These are phyloP conservation scores for Spialia ferax DNA, from an alignment of 2,888 invertebrate genomes.

Conservation along the genomic window DNA sequence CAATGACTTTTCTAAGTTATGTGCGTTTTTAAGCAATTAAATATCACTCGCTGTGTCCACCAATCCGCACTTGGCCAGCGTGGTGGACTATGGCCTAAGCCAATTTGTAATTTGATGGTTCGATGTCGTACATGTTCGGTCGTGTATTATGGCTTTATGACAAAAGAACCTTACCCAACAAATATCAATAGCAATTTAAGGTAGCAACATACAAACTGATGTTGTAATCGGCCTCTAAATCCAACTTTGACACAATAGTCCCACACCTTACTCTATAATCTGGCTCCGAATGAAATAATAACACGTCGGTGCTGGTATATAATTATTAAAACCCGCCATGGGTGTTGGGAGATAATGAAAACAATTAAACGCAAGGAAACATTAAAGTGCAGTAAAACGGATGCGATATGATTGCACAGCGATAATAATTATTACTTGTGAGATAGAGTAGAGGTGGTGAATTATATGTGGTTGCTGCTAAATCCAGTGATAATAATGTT, in stretches of 20 bases:
- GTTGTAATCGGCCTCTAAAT: slow-evolving; percentile 3
- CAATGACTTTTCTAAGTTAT: too few species aligned
- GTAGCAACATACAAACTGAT: neutral
- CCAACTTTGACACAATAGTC: slow-evolving; percentile 5
- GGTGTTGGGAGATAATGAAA: slow-evolving; percentile 11
- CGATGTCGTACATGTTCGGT: too few species aligned
- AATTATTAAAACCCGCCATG: neutral
- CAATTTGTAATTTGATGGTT: too few species aligned
- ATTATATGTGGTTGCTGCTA: neutral
- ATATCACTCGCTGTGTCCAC: too few species aligned
- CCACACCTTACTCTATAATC: slow-evolving; percentile 16
- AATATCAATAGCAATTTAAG: neutral
- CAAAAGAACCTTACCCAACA: neutral
- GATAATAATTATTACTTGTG: neutral
- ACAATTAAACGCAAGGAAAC: slow-evolving; percentile 13
- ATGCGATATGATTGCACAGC: neutral
- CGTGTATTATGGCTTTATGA: too few species aligned
- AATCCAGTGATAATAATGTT: neutral
- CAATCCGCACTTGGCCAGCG: too few species aligned
- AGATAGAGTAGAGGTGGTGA: neutral
- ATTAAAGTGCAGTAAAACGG: neutral
- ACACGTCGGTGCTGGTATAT: slow-evolving; percentile 8
- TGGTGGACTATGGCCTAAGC: too few species aligned
- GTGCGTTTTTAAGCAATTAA: too few species aligned
- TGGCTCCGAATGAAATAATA: neutral